Evolutionary conservation across 2,888 invertebrate genomes (phyloP).

Genomic region (Nemotelus nigrinus): DNA sequence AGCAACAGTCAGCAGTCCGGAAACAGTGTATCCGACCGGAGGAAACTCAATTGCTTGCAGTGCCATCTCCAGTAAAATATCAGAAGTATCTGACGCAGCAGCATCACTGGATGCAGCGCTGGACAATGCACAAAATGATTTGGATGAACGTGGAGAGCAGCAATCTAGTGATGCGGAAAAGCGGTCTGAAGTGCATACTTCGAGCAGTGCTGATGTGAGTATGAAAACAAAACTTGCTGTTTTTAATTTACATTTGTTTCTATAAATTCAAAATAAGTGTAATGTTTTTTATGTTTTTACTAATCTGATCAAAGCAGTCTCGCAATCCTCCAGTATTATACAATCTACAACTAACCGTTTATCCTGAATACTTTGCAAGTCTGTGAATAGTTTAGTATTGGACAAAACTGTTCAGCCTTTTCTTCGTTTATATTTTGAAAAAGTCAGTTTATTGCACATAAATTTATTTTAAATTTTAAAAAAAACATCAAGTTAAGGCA

Average conservation of each 20-base stretch:
- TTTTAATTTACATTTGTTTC: background rate
- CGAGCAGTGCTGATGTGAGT: slow-evolving; percentile 53
- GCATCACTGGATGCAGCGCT: slow-evolving; percentile 73
- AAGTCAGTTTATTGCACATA: no score
- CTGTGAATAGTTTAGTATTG: no score
- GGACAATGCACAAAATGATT: slow-evolving; percentile 65
- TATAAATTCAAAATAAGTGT: background rate
- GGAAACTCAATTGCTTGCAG: slow-evolving; percentile 72
- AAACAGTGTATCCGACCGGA: slow-evolving; percentile 59
- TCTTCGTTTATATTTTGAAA: no score
- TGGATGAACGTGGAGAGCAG: slow-evolving; percentile 53
- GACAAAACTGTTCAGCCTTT: no score
- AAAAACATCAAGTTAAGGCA: no score
- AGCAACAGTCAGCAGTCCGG: slow-evolving; percentile 10
- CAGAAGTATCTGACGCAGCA: slow-evolving; percentile 73
- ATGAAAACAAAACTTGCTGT: background rate
- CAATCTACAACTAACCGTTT: no score
- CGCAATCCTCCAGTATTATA: no score
- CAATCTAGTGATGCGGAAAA: slow-evolving; percentile 56
- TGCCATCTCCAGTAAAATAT: slow-evolving; percentile 73
- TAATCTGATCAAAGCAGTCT: no score
- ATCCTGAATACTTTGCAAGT: no score
- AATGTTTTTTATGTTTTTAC: background rate
- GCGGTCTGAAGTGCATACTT: slow-evolving; percentile 55
- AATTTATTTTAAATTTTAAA: no score